phyloP scores from a whole-genome alignment of 2,797 vertebrate species.

The Sciurus vulgaris region DNA sequence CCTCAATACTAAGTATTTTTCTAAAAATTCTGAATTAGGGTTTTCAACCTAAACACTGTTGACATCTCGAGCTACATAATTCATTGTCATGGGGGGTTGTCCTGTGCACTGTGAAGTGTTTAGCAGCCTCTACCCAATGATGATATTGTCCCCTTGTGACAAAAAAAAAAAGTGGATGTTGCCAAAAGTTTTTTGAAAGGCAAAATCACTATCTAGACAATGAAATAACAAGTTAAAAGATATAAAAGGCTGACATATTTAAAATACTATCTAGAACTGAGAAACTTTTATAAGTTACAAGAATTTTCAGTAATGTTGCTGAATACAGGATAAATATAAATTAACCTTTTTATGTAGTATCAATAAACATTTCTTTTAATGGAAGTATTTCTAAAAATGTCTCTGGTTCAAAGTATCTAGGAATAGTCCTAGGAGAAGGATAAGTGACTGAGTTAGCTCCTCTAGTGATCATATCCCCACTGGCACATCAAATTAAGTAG shows the following conservation, averaged over 20 bases:
- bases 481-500: neutral
- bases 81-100: neutral
- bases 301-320: slow-evolving; percentile 14
- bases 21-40: neutral
- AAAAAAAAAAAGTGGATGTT: neutral
- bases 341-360: neutral
- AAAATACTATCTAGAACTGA: neutral
- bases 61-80: too few species aligned
- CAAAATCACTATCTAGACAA: neutral
- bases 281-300: neutral
- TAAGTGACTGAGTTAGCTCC: neutral
- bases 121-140: neutral
- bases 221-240: neutral
- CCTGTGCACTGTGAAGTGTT: neutral
- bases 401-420: neutral
- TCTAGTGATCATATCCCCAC: neutral
- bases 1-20: neutral
- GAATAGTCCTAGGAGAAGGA: neutral
- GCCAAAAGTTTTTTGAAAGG: neutral
- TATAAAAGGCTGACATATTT: neutral
- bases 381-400: neutral
- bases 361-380: neutral
- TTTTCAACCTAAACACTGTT: neutral
- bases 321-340: neutral
- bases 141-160: neutral